These are phyloP conservation scores for Cyphomyrus discorhynchus DNA, from an alignment of 2,113 vertebrate species.

Conservation along the genomic window DNA sequence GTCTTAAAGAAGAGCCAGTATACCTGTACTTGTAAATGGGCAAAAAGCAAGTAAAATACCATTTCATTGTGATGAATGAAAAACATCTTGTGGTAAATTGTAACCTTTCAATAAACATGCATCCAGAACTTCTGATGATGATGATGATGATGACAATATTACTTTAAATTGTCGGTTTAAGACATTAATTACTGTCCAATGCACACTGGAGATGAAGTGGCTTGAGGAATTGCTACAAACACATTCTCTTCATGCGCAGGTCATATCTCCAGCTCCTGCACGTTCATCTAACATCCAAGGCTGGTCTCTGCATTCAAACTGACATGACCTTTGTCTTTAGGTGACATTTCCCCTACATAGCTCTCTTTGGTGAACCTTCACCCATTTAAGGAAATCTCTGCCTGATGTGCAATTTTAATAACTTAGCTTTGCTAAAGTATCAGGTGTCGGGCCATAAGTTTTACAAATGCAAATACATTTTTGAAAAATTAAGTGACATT, in stretches of 20 bases:
- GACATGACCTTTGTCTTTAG: slow-evolving; percentile 13
- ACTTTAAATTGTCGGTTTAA: not conserved
- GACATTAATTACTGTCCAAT: not conserved
- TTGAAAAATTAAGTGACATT: not conserved
- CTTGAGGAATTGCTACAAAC: not conserved
- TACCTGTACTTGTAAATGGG: not conserved
- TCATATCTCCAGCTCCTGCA: not conserved
- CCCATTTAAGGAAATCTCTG: slow-evolving; percentile 3
- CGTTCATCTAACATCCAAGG: not conserved
- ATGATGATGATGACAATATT: not conserved
- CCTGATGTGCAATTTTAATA: not conserved
- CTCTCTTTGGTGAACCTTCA: slow-evolving; percentile 16
- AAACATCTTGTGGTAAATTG: not conserved
- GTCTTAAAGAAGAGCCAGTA: not conserved
- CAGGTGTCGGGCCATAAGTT: not conserved
- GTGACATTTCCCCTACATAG: slow-evolving; percentile 7
- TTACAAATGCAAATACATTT: not conserved
- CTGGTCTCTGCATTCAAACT: not conserved
- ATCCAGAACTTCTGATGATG: not conserved
- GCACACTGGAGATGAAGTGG: not conserved
- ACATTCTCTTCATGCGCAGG: not conserved
- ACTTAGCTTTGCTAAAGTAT: not conserved
- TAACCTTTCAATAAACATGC: not conserved
- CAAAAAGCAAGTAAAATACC: not conserved
- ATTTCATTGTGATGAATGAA: not conserved